Evolutionary conservation across 2,797 vertebrate species (phyloP), one percentile per base, ranked within the genome.

Genomic region (Xyrichtys novacula): DNA sequence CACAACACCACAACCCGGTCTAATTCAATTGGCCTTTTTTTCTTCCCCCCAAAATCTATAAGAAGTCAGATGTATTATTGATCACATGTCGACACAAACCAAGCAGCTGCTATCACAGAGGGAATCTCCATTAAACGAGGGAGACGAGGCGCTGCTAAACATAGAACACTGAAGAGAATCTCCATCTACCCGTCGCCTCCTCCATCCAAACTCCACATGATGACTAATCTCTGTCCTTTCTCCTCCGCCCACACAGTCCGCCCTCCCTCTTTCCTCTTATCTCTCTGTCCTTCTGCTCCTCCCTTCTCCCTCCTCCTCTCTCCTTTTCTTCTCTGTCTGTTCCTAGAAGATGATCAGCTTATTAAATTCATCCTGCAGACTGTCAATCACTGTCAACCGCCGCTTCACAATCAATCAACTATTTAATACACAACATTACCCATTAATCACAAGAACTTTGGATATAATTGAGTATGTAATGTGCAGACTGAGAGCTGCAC

Each of bases 201-300:
- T 62, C 61, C 5, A 0, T 56, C 59, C 73, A 47, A 53, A 62
- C 61, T 59, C 69, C 63, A 67, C 65, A 62, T 9, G 70, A 83
- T 71, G 84, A 88, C 67, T 79, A 78, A 86, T 85, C 71, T 83
- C 67, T 15, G 15, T 55, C 65, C 64, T 32, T 44, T 58, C 52
- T 74, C 62, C 55, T 70, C 65, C 70, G 0, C 62, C 80, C 71
- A 68, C 64, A 4, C 79, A 39, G 19, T 48, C 49, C 31, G 20
- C 34, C 52, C 39, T 14, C 38, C 4, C 16, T 54, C 32, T 29
- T 16, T 44, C 32, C 12, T 25, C 0, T 42, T 1, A 15, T 46
- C 48, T 29, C 44, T 15, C 19, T 2, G 0, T 44, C 49, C 29
- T 17, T 11, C 11, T 44, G 12, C 47, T 23, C 29, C n/a, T 36